Evolutionary conservation across 1,140 invertebrate species (phyloP).

Genomic region (Anadara kagoshimensis): DNA sequence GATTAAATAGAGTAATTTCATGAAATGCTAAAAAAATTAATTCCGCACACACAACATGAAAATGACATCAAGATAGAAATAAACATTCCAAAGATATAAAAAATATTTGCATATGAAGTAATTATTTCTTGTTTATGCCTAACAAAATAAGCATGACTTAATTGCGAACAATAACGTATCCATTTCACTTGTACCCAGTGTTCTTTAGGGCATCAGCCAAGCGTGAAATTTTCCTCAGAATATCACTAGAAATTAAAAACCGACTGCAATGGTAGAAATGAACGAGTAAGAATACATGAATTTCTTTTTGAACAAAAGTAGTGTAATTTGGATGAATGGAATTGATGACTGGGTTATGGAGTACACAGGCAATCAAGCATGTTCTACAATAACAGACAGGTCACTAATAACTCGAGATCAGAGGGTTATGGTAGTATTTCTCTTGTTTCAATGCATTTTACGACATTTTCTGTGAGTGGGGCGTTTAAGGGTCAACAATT

Average conservation of each 20-base stretch:
- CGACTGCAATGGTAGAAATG: slow-evolving; percentile 29
- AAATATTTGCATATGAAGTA: no score
- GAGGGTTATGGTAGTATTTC: slow-evolving; percentile 22
- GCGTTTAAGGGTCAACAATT: slow-evolving; percentile 8
- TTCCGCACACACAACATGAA: no score
- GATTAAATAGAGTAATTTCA: no score
- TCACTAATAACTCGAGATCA: slow-evolving; percentile 41
- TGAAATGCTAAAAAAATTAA: no score
- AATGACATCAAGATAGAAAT: no score
- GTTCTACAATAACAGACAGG: slow-evolving; percentile 25
- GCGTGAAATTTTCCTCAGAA: slow-evolving; percentile 36
- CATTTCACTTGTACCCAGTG: slow-evolving; percentile 13
- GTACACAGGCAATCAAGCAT: slow-evolving; percentile 32
- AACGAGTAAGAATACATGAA: slow-evolving; percentile 34
- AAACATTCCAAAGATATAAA: no score
- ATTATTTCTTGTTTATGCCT: no score
- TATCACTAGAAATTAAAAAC: slow-evolving; percentile 39
- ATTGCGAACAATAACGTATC: no score
- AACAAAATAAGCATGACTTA: no score
- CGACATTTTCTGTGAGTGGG: slow-evolving; percentile 22
- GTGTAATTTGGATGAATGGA: slow-evolving; percentile 41
- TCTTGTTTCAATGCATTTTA: slow-evolving; percentile 45
- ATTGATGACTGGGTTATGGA: slow-evolving; percentile 34
- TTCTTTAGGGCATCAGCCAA: slow-evolving; percentile 32
- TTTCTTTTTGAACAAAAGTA: slow-evolving; percentile 45